Conservation (phyloP, 2,797 vertebrate species). For the Mormyrus proboscirostris region DNA sequence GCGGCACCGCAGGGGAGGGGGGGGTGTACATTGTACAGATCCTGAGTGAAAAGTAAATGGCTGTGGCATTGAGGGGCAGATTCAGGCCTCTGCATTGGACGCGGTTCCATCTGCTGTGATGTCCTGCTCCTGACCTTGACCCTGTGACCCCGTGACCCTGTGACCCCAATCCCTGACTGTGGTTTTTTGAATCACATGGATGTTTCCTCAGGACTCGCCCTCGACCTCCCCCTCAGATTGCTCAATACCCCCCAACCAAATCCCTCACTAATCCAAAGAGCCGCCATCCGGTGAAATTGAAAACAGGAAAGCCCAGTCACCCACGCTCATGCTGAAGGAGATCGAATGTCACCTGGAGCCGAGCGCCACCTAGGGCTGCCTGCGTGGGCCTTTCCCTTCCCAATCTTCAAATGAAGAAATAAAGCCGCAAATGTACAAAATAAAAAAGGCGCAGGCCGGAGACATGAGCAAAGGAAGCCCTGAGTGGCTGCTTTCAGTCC, state of each 20-base stretch:
- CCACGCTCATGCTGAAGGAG: not conserved
- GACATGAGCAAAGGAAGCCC: not conserved
- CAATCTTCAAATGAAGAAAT: not conserved
- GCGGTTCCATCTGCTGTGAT: not conserved
- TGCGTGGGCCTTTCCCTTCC: not conserved
- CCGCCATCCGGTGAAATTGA: not conserved
- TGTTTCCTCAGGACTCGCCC: not conserved
- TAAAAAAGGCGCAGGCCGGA: not conserved
- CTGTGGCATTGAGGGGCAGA: constrained; percentile 9
- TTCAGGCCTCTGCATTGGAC: not conserved
- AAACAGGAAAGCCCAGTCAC: not conserved
- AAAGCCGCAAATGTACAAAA: not conserved
- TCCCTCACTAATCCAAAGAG: constrained; percentile 1
- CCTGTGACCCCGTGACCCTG: not conserved
- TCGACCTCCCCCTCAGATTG: not conserved
- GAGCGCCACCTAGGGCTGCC: not conserved
- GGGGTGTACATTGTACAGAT: not conserved
- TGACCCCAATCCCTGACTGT: not conserved
- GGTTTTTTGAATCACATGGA: not conserved
- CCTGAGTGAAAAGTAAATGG: constrained; percentile 16
- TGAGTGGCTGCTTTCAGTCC: not conserved
- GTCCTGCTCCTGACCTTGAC: not conserved
- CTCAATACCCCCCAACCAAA: not conserved
- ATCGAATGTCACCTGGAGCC: not conserved
- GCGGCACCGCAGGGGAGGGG: not conserved